Base-by-base conservation (phyloP, 2,888 invertebrate genomes). In the Pristionchus fissidentatus region DNA sequence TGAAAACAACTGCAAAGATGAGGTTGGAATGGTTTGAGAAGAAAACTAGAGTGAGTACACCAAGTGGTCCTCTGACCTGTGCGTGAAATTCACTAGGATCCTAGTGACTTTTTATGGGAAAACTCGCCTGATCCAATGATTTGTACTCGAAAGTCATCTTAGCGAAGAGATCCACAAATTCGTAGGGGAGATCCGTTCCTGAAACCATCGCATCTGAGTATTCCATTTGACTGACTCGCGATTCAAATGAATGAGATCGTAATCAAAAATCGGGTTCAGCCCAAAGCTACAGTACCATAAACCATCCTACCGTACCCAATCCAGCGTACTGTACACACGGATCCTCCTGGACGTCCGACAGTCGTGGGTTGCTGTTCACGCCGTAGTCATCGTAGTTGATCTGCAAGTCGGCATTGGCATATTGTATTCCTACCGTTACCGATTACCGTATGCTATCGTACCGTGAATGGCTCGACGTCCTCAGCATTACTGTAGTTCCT, bases 341-440 rank as follows among this genome's bases (percentile, higher is more conserved):
- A 83, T 88, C 87, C 3, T 85, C 77, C 29, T 80, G 57, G 0
- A 86, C 60, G 83, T 89, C 89, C 1, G 83, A 70, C 19, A 75
- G 57, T 52, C 85, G 86, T 8, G 88, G 87, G 32, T 88, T 85
- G 29, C 85, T 84, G 35, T 86, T 85, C 4, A 87, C 86, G 15
- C 89, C 89, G 70, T 89, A 89, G 29, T 89, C 89, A 75, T 87
- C 86, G 43, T 88, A 89, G 49, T 88, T 84, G 3, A 87, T 84
- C 35, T 80, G 26, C n/a, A 38, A 60, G 15, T n/a, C 32, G 2
- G 19, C 41, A 38, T n/a, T 38, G 41, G 26, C 29, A 26, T 60
- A 5, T n/a, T 29, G 57, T 3, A n/a, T n/a, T n/a, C n/a, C n/a
- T n/a, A n/a, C n/a, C n/a, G n/a, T n/a, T n/a, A n/a, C n/a, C n/a